These are phyloP conservation scores for Amblyjoppa fuscipennis DNA, from an alignment of 2,888 invertebrate species.

Conservation along the genomic window DNA sequence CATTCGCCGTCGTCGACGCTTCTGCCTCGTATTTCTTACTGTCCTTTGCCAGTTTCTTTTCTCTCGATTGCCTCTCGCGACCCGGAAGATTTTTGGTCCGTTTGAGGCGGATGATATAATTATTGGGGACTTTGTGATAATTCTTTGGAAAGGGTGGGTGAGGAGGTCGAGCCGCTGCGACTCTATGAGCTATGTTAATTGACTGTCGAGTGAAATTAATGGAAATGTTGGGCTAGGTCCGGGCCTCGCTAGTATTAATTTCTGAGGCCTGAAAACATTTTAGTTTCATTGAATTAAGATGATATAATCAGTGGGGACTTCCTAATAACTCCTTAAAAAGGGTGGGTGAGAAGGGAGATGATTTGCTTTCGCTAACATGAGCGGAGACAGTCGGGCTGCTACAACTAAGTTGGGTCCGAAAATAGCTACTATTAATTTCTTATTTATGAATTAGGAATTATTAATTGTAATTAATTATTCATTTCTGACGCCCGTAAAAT, in stretches of 20 bases:
- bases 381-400: background rate
- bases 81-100: background rate
- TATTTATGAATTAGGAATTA: too few species aligned
- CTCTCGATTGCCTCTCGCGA: background rate
- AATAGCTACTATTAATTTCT: background rate
- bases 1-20: conserved; percentile 25
- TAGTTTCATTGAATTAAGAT: background rate
- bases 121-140: background rate
- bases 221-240: conserved; percentile 60
- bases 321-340: background rate
- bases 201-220: conserved; percentile 56
- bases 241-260: background rate
- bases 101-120: background rate
- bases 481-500: background rate
- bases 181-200: conserved; percentile 40
- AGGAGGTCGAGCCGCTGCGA: background rate
- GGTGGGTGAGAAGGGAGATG: background rate
- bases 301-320: background rate
- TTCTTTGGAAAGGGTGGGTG: background rate
- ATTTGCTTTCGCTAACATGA: background rate
- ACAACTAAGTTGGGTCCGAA: conserved; percentile 28
- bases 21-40: background rate
- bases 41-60: background rate
- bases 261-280: background rate
- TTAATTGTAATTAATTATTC: too few species aligned